Evolutionary conservation across 2,113 vertebrate species (phyloP).

Genomic region (Nematolebias whitei): DNA sequence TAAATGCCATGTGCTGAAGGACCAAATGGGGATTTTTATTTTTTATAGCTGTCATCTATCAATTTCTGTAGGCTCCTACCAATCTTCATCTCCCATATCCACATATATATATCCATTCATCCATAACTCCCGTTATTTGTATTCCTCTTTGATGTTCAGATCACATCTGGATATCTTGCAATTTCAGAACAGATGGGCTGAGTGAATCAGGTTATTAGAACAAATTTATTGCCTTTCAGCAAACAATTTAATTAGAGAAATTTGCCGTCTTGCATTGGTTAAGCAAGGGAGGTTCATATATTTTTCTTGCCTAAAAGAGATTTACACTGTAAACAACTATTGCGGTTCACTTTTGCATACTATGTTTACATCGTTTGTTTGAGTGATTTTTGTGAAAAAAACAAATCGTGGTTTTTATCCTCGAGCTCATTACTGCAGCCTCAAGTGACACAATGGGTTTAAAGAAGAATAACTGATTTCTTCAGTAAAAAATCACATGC

Average conservation of each 20-base stretch:
- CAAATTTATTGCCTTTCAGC: constrained; percentile 61
- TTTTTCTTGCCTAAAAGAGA: constrained; percentile 16
- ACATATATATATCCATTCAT: constrained; percentile 48
- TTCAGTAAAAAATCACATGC: not conserved
- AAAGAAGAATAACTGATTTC: not conserved
- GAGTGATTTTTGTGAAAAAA: too few relatives aligned
- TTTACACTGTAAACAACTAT: constrained; percentile 14
- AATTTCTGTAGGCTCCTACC: constrained; percentile 56
- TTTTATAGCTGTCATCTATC: constrained; percentile 66
- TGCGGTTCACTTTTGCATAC: not conserved
- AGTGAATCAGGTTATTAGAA: constrained; percentile 55
- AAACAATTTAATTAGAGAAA: constrained; percentile 74
- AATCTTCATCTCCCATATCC: constrained; percentile 43
- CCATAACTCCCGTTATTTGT: constrained; percentile 58
- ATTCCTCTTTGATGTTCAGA: constrained; percentile 47
- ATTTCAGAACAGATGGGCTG: constrained; percentile 64
- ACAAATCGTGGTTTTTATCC: not conserved
- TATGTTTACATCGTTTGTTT: not conserved
- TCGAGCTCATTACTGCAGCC: not conserved
- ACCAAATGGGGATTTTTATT: constrained; percentile 74
- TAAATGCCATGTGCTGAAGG: constrained; percentile 75
- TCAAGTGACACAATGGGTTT: not conserved
- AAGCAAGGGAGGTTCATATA: not conserved
- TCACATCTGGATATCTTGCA: constrained; percentile 57
- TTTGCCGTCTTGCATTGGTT: constrained; percentile 50